A percentile compares a stretch with the other conserved stretches of the same genome.
Conservation (phyloP, 1,140 invertebrate species). For the Caenorhabditis tropicalis region DNA sequence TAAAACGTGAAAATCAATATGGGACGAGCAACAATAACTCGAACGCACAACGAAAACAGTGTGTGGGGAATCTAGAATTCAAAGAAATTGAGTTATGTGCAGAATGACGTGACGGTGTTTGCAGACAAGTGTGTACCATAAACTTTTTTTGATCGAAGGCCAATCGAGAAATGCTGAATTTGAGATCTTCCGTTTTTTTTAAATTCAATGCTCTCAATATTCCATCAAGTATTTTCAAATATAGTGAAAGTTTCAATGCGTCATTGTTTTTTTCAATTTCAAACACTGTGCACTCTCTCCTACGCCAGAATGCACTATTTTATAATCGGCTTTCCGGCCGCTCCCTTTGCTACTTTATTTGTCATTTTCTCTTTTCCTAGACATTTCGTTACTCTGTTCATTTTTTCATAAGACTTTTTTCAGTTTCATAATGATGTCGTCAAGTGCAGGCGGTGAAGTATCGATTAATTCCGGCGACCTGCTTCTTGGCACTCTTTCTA, state of each 20-base stretch:
- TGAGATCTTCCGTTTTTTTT: too few species aligned
- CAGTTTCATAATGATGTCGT: constrained; percentile 7
- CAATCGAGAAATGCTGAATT: too few species aligned
- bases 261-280: neutral
- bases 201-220: too few species aligned
- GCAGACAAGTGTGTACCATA: neutral
- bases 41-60: too few species aligned
- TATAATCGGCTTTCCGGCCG: constrained; percentile 5
- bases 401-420: neutral
- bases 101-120: neutral
- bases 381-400: neutral
- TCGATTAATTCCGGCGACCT: constrained; percentile 23
- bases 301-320: neutral
- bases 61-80: too few species aligned
- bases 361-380: neutral
- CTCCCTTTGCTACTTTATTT: constrained; percentile 25
- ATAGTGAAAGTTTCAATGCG: neutral
- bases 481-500: neutral
- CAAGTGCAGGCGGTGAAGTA: neutral
- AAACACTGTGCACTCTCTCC: neutral
- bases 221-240: too few species aligned
- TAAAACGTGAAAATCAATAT: neutral
- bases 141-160: too few species aligned
- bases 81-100: neutral
- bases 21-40: too few species aligned